Base-by-base conservation (phyloP, 2,888 invertebrate genomes). In the Epirrita christyi region DNA sequence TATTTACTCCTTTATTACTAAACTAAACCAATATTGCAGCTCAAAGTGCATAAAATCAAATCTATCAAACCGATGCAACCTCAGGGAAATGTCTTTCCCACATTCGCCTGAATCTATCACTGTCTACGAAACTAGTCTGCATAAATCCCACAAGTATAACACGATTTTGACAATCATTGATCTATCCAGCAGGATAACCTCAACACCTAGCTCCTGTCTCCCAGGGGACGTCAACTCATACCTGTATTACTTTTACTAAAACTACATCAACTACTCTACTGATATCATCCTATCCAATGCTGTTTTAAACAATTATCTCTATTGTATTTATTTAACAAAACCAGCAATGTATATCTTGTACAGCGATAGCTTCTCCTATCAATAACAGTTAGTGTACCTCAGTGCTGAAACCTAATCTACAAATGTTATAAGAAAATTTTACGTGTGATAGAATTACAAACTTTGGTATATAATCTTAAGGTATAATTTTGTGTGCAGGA, bases 161-260 rank as follows among this genome's bases (percentile, higher is more conserved):
- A 80, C 81, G 80, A 80, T 89, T 91, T 86, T 91, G 91, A 91
- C 89, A 83, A 86, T 83, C 87, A 88, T 88, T 89, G 90, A 89
- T 89, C 82, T 87, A 86, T 85, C 83, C 82, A 71, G 80, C 78
- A 76, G 77, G 61, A 84, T 85, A 84, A 86, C 78, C 80, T 87
- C 86, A 82, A 85, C 88, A 86, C 88, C 87, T 85, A 80, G 78
- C 77, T 77, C 51, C 74, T 69, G 73, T 73, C 76, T 72, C 78
- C 80, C 86, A 72, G 71, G 59, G 53, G 81, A 80, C 83, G 69
- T 75, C 76, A 74, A 73, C 67, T 68, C 68, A 63, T 75, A 77
- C 82, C 79, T 77, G 73, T 75, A 67, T 67, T 67, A 62, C 66
- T 70, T 68, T 63, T 69, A 71, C 72, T 63, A 64, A n/a, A 27